Conservation (phyloP, 2,888 invertebrate genomes). For the Cosmorhoe ocellata region DNA sequence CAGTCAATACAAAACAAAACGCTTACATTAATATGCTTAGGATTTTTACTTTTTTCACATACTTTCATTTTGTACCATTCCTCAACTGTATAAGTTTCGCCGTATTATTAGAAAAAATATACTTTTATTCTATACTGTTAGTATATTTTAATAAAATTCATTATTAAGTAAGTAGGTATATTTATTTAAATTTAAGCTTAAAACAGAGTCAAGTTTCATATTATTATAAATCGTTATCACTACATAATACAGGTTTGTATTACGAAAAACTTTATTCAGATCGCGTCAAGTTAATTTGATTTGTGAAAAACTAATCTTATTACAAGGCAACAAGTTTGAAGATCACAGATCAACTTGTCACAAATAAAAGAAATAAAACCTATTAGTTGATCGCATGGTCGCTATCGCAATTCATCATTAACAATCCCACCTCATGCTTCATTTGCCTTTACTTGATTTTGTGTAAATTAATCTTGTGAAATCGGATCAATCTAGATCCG, state of each 20-base stretch:
- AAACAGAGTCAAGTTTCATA: constrained; percentile 49
- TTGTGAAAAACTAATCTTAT: constrained; percentile 17
- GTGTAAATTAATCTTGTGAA: too few species aligned
- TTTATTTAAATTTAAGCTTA: constrained; percentile 52
- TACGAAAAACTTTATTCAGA: constrained; percentile 28
- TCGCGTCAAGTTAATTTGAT: constrained; percentile 17
- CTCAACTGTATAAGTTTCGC: constrained; percentile 65
- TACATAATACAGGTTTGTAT: constrained; percentile 47
- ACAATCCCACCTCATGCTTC: too few species aligned
- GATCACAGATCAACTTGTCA: constrained; percentile 8
- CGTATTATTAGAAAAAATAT: constrained; percentile 67
- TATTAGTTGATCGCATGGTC: too few species aligned
- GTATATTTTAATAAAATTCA: constrained; percentile 53
- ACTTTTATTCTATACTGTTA: constrained; percentile 35
- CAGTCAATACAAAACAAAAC: constrained; percentile 14
- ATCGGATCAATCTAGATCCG: too few species aligned
- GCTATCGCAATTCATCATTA: too few species aligned
- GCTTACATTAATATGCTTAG: constrained; percentile 17
- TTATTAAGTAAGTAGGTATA: too few species aligned
- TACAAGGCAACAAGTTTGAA: constrained; percentile 16
- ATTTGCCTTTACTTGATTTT: too few species aligned
- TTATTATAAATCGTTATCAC: constrained; percentile 39
- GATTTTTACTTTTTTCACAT: constrained; percentile 26
- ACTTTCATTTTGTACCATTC: constrained; percentile 52
- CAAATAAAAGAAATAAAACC: too few species aligned